A percentile compares a stretch with the other conserved stretches of the same genome.
These are phyloP conservation scores for Xestia rhomboidea DNA, from an alignment of 2,888 invertebrate species.

Conservation along the genomic window DNA sequence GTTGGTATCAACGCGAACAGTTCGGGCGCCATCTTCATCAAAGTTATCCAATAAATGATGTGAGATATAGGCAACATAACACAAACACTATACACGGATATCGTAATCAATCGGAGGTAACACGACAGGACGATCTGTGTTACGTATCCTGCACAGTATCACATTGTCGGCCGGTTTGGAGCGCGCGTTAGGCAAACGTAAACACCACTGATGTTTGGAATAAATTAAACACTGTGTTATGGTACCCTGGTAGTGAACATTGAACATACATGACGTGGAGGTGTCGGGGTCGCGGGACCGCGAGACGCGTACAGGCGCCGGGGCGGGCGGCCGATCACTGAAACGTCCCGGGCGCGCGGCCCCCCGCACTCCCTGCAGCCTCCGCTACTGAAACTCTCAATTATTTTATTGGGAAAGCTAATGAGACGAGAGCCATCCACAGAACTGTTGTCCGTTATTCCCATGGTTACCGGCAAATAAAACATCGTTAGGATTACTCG, in stretches of 20 bases:
- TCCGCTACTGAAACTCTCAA: conserved; percentile 87
- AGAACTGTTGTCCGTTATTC: conserved; percentile 77
- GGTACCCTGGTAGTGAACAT: conserved; percentile 71
- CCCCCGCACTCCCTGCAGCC: conserved; percentile 71
- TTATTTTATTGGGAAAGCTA: conserved; percentile 90
- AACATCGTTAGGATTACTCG: conserved; percentile 58
- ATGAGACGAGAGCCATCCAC: conserved; percentile 87
- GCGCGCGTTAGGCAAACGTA: conserved; percentile 53
- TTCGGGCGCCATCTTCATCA: conserved; percentile 53
- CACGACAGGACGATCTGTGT: conserved; percentile 57
- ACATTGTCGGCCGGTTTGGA: conserved; percentile 30
- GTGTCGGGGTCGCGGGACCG: conserved; percentile 66
- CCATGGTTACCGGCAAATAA: conserved; percentile 74
- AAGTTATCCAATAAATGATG: conserved; percentile 60
- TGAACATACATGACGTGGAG: conserved; percentile 71
- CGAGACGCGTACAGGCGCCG: conserved; percentile 81
- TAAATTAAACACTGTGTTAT: conserved; percentile 73
- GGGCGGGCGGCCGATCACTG: conserved; percentile 87
- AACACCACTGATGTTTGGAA: conserved; percentile 75
- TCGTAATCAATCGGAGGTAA: conserved; percentile 71
- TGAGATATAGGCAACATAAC: conserved; percentile 58
- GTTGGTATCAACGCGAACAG: conserved; percentile 41
- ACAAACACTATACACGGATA: conserved; percentile 69
- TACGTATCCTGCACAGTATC: conserved; percentile 57
- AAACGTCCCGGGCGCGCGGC: conserved; percentile 79